These are phyloP conservation scores for Mormyrus hasselquistii DNA, from an alignment of 2,797 vertebrate species.

Conservation along the genomic window DNA sequence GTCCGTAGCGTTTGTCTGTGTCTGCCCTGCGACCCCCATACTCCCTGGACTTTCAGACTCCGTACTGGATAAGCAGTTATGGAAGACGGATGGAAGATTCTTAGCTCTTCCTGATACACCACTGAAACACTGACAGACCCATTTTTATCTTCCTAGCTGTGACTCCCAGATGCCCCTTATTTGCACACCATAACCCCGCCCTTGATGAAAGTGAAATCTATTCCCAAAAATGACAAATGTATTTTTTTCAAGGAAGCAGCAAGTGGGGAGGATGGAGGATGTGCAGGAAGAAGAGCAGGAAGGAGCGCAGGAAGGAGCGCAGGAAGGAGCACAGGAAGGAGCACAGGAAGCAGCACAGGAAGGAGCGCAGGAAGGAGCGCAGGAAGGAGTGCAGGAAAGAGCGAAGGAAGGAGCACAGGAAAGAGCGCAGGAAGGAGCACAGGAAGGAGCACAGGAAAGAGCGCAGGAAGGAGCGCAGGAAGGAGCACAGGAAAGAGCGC, in stretches of 20 bases:
- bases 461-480: no score
- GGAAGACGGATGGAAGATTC: neutral
- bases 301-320: neutral
- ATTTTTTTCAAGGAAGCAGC: neutral
- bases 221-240: neutral
- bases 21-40: neutral
- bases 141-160: neutral
- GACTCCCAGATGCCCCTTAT: neutral
- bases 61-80: neutral
- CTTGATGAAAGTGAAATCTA: neutral
- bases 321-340: no score
- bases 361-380: no score
- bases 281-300: neutral
- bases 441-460: no score
- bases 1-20: neutral
- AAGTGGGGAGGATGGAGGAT: neutral
- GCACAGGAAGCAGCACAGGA: no score
- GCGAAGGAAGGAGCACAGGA: no score
- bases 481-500: neutral
- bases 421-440: no score
- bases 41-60: neutral
- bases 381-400: no score
- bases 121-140: neutral
- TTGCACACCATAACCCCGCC: neutral
- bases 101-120: neutral